Percentiles rank a stretch among this genome's conserved stretches.
Conservation (phyloP, 2,888 invertebrate genomes). For the Pemphredon lugubris region DNA sequence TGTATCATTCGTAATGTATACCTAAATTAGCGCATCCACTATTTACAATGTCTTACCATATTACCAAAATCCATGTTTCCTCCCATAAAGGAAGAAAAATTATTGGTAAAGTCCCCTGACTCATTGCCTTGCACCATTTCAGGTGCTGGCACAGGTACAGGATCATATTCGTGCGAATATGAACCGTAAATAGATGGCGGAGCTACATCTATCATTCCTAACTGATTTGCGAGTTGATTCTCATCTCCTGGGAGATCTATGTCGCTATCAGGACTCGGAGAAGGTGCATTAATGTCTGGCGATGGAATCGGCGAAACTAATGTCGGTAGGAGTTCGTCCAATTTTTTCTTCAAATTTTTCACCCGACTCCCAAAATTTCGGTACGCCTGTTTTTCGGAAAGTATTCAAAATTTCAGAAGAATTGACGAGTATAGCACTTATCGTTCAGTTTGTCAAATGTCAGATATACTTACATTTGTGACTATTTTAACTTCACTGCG, state of each 20-base stretch:
- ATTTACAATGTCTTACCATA: constrained; percentile 72
- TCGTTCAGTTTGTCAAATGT: background rate
- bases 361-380: constrained; percentile 96
- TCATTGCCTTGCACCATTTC: constrained; percentile 70
- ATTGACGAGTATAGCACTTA: background rate
- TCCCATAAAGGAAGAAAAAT: constrained; percentile 86
- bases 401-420: background rate
- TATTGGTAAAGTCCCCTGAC: constrained; percentile 81
- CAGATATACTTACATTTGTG: constrained; percentile 90
- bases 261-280: constrained; percentile 92
- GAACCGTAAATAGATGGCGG: constrained; percentile 79
- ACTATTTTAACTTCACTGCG: constrained; percentile 97
- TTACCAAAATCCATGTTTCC: constrained; percentile 84
- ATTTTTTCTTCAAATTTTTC: constrained; percentile 90
- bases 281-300: constrained; percentile 86
- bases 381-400: constrained; percentile 87
- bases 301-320: constrained; percentile 85
- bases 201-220: constrained; percentile 74
- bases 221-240: constrained; percentile 68
- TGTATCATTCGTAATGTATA: background rate
- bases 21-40: background rate
- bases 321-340: constrained; percentile 90
- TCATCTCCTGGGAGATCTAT: constrained; percentile 87
- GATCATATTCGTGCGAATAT: constrained; percentile 78
- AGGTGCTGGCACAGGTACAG: constrained; percentile 74